Evolutionary conservation across 35 echinoderm and acorn worm species (phyloP).

Genomic region (Holothuria glaberrima): DNA sequence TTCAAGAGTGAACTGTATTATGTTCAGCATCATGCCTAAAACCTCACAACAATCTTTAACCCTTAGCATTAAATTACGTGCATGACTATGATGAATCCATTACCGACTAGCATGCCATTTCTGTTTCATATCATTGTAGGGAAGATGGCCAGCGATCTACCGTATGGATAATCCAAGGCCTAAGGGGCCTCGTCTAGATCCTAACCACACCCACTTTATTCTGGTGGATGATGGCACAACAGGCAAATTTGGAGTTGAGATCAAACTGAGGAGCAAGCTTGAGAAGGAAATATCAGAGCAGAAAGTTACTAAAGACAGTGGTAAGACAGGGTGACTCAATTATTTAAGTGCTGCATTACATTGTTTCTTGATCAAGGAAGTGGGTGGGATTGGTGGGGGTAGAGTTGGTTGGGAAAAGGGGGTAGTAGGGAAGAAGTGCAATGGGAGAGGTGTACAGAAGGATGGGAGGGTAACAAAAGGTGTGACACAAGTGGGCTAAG

Average conservation of each 20-base stretch:
- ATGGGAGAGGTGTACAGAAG: no score
- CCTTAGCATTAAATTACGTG: no score
- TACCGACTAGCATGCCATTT: neutral
- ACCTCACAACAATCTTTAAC: no score
- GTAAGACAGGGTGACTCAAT: neutral
- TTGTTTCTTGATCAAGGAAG: no score
- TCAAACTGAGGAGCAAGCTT: slow-evolving; percentile 84
- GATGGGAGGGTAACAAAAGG: no score
- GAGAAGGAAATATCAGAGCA: slow-evolving; percentile 92
- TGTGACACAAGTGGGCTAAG: neutral
- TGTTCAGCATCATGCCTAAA: no score
- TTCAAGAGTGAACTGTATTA: no score
- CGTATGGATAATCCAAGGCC: slow-evolving; percentile 76
- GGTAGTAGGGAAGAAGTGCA: no score
- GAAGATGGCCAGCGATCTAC: slow-evolving; percentile 83
- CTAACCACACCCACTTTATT: slow-evolving; percentile 97
- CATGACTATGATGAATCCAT: no score
- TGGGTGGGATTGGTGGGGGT: no score
- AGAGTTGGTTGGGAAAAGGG: no score
- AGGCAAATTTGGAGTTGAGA: slow-evolving; percentile 81
- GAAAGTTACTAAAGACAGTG: slow-evolving; percentile 60
- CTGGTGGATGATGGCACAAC: slow-evolving; percentile 77
- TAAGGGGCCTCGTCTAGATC: slow-evolving; percentile 60
- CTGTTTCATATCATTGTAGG: slow-evolving; percentile 53
- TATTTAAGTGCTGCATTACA: no score